These are phyloP conservation scores for Cercocebus atys DNA, from an alignment of 2,113 vertebrate species.

Conservation along the genomic window DNA sequence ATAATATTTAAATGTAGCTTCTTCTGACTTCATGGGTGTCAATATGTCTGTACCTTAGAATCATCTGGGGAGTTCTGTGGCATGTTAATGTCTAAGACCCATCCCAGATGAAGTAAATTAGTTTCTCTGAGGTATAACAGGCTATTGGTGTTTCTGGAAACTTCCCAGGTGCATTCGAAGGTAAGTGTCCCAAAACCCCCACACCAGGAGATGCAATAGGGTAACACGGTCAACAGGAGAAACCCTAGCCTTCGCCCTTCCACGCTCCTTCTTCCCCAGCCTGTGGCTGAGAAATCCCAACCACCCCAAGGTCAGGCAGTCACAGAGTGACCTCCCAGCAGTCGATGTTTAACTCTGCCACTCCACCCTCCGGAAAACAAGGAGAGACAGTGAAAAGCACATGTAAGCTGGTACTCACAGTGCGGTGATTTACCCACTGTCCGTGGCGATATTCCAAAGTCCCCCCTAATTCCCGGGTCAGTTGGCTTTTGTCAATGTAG, in stretches of 20 bases:
- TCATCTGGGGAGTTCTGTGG: not conserved
- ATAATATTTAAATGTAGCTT: not conserved
- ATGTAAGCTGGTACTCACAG: slow-evolving; percentile 85
- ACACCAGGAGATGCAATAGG: not conserved
- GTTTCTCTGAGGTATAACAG: not conserved
- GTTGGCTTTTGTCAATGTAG: slow-evolving; percentile 94
- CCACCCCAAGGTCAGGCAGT: not conserved
- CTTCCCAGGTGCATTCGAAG: not conserved
- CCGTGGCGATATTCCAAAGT: slow-evolving; percentile 93
- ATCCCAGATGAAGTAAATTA: not conserved
- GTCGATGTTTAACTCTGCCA: not conserved
- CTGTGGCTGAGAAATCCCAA: not conserved
- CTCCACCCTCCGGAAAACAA: not conserved
- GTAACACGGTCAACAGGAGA: not conserved
- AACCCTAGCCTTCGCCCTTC: not conserved
- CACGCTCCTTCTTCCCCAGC: not conserved
- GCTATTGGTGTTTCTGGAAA: not conserved
- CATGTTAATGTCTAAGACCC: not conserved
- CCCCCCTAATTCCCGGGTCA: slow-evolving; percentile 94
- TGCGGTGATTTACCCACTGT: slow-evolving; percentile 96
- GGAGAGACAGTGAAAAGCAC: not conserved
- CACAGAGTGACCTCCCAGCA: not conserved
- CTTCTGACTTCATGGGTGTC: not conserved
- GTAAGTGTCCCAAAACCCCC: not conserved
- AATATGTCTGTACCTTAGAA: not conserved